Evolutionary conservation across 2,113 vertebrate genomes (phyloP).

Genomic region (Nyctibius bracteatus): DNA sequence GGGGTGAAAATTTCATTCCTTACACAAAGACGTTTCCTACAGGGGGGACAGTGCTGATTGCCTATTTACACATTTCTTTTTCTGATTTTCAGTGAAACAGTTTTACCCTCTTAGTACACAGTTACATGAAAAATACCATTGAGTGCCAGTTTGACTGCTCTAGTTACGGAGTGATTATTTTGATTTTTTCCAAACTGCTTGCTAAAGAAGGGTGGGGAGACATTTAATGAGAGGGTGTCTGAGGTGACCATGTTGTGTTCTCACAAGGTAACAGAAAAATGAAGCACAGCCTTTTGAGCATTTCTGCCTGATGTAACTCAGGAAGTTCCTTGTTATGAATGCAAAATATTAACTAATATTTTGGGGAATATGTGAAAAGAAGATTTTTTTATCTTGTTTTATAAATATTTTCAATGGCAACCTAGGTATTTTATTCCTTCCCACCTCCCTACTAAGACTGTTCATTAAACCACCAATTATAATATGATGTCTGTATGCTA

Average conservation of each 20-base stretch:
- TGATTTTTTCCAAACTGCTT: not conserved
- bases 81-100: not conserved
- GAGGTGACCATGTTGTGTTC: not conserved
- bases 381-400: not conserved
- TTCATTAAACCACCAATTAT: not conserved
- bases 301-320: not conserved
- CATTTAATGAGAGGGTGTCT: not conserved
- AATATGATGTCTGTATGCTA: not conserved
- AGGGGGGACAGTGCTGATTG: not conserved
- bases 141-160: not conserved
- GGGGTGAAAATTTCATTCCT: not conserved
- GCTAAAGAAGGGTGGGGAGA: not conserved
- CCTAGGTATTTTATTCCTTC: not conserved
- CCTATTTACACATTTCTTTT: not conserved
- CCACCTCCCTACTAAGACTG: not conserved
- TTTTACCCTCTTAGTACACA: not conserved
- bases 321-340: not conserved
- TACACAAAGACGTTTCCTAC: not conserved
- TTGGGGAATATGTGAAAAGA: not conserved
- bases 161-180: not conserved
- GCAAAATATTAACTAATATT: not conserved
- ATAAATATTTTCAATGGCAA: not conserved
- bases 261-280: not conserved
- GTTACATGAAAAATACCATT: not conserved
- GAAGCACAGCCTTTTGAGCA: not conserved